A percentile compares a stretch with the other conserved stretches of the same genome.
Conservation (phyloP, 2,113 vertebrate species). For the Epinephelus lanceolatus region DNA sequence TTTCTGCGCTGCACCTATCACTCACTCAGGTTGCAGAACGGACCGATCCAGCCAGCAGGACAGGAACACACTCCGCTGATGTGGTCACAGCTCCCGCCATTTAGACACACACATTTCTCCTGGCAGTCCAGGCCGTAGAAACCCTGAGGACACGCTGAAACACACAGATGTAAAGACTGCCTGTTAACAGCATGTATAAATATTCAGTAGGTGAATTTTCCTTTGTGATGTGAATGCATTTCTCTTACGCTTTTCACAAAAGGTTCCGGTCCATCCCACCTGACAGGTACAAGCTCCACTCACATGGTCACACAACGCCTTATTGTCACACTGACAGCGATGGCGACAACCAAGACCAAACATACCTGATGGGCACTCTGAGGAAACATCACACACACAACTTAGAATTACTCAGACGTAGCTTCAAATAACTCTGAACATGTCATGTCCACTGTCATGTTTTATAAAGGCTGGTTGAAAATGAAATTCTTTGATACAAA, state of each 20-base stretch:
- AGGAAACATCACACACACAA: slow-evolving; percentile 21
- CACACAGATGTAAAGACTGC: not conserved
- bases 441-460: not conserved
- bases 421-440: not conserved
- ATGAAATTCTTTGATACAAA: not conserved
- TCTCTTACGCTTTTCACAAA: slow-evolving; percentile 91
- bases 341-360: slow-evolving; percentile 89
- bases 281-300: slow-evolving; percentile 93
- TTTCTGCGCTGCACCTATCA: slow-evolving; percentile 21
- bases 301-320: slow-evolving; percentile 91
- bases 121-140: slow-evolving; percentile 93
- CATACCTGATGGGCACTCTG: slow-evolving; percentile 89
- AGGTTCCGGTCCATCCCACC: slow-evolving; percentile 92
- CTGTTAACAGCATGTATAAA: not conserved
- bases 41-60: slow-evolving; percentile 86
- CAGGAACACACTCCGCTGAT: slow-evolving; percentile 87
- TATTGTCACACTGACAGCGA: slow-evolving; percentile 90
- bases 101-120: slow-evolving; percentile 87
- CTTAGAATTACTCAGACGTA: not conserved
- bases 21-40: slow-evolving; percentile 88
- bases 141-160: slow-evolving; percentile 91
- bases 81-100: slow-evolving; percentile 86
- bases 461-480: not conserved
- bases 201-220: not conserved
- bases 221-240: not conserved